These are phyloP conservation scores for Micronisus gabar DNA, from an alignment of 2,113 vertebrate genomes.

Conservation along the genomic window DNA sequence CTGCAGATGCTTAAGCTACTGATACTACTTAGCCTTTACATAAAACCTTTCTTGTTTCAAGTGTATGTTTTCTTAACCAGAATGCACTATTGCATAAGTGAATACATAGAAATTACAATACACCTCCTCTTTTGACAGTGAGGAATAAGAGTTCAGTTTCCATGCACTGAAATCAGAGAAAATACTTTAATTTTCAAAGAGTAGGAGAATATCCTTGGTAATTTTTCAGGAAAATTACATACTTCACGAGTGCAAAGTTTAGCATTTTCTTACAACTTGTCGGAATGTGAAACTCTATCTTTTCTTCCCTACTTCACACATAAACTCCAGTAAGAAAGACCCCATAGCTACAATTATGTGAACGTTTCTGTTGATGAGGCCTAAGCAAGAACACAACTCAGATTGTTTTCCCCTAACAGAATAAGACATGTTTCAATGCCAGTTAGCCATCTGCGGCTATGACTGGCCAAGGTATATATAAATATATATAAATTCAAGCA, in stretches of 20 bases:
- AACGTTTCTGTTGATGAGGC: background rate
- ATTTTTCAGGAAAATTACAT: background rate
- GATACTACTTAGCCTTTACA: background rate
- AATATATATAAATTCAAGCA: background rate
- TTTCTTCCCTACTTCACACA: background rate
- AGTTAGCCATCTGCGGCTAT: background rate
- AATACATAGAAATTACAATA: background rate
- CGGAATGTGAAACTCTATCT: background rate
- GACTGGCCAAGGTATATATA: background rate
- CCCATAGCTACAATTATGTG: background rate
- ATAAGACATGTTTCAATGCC: rapidly evolving
- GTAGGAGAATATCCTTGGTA: background rate
- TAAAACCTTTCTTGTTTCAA: background rate
- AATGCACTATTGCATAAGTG: background rate
- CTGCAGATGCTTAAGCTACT: background rate
- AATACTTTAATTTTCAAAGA: background rate
- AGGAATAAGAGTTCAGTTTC: background rate
- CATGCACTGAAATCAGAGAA: background rate
- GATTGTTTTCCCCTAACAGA: background rate
- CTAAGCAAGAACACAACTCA: background rate
- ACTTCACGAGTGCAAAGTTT: background rate
- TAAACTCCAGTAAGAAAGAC: background rate
- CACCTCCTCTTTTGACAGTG: background rate
- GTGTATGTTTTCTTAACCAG: background rate
- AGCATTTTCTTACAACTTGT: background rate